phyloP scores from a whole-genome alignment of 2,888 invertebrate genomes.

The Acleris emargana region DNA sequence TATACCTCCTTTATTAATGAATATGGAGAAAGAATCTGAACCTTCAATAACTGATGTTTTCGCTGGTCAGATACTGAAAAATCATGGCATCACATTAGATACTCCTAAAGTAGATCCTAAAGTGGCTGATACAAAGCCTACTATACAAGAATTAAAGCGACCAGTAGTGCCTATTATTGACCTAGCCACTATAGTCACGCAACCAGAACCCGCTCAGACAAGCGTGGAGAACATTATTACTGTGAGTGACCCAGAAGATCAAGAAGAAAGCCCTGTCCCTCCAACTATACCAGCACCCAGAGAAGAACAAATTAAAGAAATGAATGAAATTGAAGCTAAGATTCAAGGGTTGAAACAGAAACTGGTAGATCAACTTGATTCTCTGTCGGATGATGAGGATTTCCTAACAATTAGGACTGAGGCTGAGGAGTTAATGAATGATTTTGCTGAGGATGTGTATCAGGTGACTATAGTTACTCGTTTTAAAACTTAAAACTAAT shows the following conservation, averaged over 20 bases:
- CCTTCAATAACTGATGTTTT: slow-evolving; percentile 86
- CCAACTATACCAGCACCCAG: slow-evolving; percentile 50
- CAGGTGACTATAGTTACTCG: slow-evolving; percentile 55
- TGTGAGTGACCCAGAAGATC: slow-evolving; percentile 39
- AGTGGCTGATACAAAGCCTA: slow-evolving; percentile 56
- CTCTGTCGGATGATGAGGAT: slow-evolving; percentile 86
- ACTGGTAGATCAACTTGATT: slow-evolving; percentile 75
- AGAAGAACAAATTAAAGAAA: slow-evolving; percentile 70
- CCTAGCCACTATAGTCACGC: slow-evolving; percentile 65
- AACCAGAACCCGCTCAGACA: slow-evolving; percentile 38
- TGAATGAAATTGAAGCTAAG: slow-evolving; percentile 84
- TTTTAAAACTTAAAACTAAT: too few species aligned
- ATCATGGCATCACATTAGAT: slow-evolving; percentile 71
- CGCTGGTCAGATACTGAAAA: slow-evolving; percentile 85
- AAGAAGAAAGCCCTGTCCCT: slow-evolving; percentile 35
- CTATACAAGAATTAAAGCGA: slow-evolving; percentile 57
- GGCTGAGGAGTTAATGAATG: slow-evolving; percentile 82
- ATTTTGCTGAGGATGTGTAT: slow-evolving; percentile 78
- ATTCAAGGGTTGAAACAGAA: slow-evolving; percentile 80
- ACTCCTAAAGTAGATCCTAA: slow-evolving; percentile 55
- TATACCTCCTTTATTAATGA: slow-evolving; percentile 76
- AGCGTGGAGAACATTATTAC: slow-evolving; percentile 16
- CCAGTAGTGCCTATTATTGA: slow-evolving; percentile 75
- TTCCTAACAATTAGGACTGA: slow-evolving; percentile 86
- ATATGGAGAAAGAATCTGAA: slow-evolving; percentile 76